A percentile compares a stretch with the other conserved stretches of the same genome.
Conservation (phyloP, 1,140 invertebrate species). For the Antheraea pernyi region DNA sequence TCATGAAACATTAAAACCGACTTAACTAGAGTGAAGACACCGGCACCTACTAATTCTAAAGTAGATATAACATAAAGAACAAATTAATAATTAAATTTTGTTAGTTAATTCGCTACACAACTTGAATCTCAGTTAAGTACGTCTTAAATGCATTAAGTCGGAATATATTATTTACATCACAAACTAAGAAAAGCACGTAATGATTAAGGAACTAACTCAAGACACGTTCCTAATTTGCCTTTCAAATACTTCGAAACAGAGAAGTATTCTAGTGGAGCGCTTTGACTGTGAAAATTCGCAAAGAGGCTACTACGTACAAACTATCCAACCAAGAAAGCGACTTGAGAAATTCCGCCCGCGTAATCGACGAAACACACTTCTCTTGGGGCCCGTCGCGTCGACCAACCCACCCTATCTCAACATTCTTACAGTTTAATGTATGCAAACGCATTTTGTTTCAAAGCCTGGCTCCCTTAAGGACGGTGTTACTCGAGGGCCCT, state of each 20-base stretch:
- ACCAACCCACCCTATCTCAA: conserved; percentile 69
- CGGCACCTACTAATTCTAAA: too few species aligned
- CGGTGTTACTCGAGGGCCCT: conserved; percentile 64
- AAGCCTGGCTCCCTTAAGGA: conserved; percentile 71
- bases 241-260: conserved; percentile 71
- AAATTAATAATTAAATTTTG: too few species aligned
- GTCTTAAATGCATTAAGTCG: conserved; percentile 34
- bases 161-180: conserved; percentile 43
- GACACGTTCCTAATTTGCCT: conserved; percentile 68
- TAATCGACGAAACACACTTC: conserved; percentile 74
- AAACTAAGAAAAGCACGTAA: conserved; percentile 29
- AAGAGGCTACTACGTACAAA: conserved; percentile 70
- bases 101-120: too few species aligned
- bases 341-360: conserved; percentile 70
- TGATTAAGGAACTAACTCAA: conserved; percentile 44
- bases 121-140: neutral
- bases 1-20: too few species aligned
- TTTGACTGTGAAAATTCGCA: conserved; percentile 63
- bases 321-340: conserved; percentile 64
- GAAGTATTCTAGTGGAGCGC: conserved; percentile 54
- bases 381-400: conserved; percentile 47
- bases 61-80: too few species aligned
- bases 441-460: conserved; percentile 79
- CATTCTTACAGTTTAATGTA: conserved; percentile 78
- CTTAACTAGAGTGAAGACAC: too few species aligned